Percentiles rank a stretch among this genome's conserved stretches.
Conservation (phyloP, 2,888 invertebrate species). For the Microctonus aethiopoides region DNA sequence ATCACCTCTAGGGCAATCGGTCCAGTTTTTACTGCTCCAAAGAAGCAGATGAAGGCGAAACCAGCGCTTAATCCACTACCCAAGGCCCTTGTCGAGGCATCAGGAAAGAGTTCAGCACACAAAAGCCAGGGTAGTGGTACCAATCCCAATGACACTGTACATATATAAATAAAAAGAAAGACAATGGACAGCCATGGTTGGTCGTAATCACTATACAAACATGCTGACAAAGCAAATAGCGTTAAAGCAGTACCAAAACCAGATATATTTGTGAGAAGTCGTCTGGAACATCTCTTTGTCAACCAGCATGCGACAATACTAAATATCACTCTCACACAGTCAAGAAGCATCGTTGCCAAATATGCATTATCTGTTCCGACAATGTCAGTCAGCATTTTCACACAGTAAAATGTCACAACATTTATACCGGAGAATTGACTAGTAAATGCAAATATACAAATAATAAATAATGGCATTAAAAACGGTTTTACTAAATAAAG, state of each 20-base stretch:
- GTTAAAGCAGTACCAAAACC: constrained; percentile 73
- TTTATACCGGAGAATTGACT: constrained; percentile 80
- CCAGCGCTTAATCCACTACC: constrained; percentile 77
- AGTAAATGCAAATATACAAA: constrained; percentile 75
- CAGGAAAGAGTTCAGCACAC: constrained; percentile 77
- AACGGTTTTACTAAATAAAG: constrained; percentile 56
- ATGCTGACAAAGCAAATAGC: constrained; percentile 71
- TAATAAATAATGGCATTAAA: constrained; percentile 72
- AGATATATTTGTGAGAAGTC: constrained; percentile 75
- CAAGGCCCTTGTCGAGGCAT: constrained; percentile 72
- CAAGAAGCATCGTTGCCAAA: constrained; percentile 75
- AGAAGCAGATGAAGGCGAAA: constrained; percentile 75
- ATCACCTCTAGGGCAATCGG: constrained; percentile 72
- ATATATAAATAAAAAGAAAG: constrained; percentile 71
- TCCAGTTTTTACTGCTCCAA: constrained; percentile 76
- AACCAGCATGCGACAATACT: constrained; percentile 74
- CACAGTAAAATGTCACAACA: constrained; percentile 79
- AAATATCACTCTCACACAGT: constrained; percentile 73
- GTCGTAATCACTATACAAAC: constrained; percentile 66
- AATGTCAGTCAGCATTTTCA: constrained; percentile 72
- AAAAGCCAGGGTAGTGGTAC: constrained; percentile 80
- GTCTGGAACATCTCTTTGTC: constrained; percentile 73
- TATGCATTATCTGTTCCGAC: constrained; percentile 75
- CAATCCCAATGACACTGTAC: constrained; percentile 73
- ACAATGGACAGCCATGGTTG: constrained; percentile 70